Evolutionary conservation across 2,797 vertebrate species (phyloP).

Genomic region (Megalops cyprinoides): DNA sequence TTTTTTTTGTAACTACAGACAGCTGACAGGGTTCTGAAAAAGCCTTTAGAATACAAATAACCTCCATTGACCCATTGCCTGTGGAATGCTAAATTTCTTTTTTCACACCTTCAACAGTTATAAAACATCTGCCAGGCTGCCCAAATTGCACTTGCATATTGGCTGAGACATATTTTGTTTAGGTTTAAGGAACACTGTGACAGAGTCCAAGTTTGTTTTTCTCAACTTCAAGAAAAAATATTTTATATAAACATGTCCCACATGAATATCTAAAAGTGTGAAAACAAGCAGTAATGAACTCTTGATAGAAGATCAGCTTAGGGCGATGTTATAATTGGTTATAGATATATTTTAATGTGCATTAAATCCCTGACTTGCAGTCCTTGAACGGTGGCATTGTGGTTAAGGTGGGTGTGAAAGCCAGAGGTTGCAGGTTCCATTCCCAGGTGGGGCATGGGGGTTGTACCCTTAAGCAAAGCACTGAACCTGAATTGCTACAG

Average conservation of each 20-base stretch:
- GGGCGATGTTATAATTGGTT: neutral
- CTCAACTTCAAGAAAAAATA: too few species aligned
- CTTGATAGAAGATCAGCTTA: neutral
- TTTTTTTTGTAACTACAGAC: constrained; percentile 10
- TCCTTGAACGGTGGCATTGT: too few species aligned
- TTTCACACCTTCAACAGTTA: neutral
- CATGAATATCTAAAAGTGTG: too few species aligned
- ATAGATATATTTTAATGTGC: neutral
- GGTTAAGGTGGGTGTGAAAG: too few species aligned
- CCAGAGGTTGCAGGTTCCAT: too few species aligned
- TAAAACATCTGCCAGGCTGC: neutral
- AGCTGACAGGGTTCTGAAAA: constrained; percentile 24
- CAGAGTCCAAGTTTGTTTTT: neutral
- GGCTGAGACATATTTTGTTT: neutral
- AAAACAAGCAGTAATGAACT: too few species aligned
- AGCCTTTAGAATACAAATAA: constrained; percentile 1
- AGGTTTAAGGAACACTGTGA: neutral
- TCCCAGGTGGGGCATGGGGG: too few species aligned
- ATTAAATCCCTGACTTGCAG: neutral
- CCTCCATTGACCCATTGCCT: constrained; percentile 10
- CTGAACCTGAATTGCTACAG: neutral
- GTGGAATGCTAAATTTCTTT: constrained; percentile 23
- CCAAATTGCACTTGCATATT: neutral
- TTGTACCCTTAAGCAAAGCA: neutral
- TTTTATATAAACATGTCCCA: too few species aligned